phyloP scores from a whole-genome alignment of 1,140 invertebrate genomes.

The Cardiocondyla obscurior region DNA sequence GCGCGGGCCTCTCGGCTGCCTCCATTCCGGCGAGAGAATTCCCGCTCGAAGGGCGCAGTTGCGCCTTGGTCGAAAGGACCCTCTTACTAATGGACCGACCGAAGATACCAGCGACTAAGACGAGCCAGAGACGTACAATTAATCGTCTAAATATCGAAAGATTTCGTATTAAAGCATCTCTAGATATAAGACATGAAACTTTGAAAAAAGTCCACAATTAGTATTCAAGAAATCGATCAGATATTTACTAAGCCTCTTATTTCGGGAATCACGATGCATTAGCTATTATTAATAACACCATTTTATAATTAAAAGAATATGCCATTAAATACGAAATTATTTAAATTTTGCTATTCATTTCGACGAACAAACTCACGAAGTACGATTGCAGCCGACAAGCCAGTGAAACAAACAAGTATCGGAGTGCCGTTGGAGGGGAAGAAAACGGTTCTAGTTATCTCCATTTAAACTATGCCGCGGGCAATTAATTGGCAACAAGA shows the following conservation, averaged over 20 bases:
- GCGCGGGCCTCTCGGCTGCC: constrained; percentile 54
- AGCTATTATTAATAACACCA: too few species aligned
- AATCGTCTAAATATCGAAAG: not conserved
- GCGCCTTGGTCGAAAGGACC: constrained; percentile 69
- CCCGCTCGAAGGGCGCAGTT: constrained; percentile 57
- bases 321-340: not conserved
- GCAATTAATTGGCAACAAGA: constrained; percentile 83
- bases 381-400: not conserved
- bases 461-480: constrained; percentile 77
- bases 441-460: constrained; percentile 61
- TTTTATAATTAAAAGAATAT: not conserved
- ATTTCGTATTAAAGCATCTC: not conserved
- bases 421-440: constrained; percentile 28
- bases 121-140: constrained; percentile 56
- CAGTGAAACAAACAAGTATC: constrained; percentile 28
- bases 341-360: not conserved
- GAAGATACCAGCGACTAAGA: constrained; percentile 48
- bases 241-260: not conserved
- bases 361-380: constrained; percentile 7
- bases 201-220: not conserved
- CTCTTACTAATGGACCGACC: constrained; percentile 74
- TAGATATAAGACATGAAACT: not conserved
- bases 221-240: too few species aligned
- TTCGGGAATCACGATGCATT: too few species aligned
- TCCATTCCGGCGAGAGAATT: constrained; percentile 46